Percentiles rank a stretch among this genome's conserved stretches.
Conservation (phyloP, 2,113 vertebrate genomes). For the Tachysurus fulvidraco region DNA sequence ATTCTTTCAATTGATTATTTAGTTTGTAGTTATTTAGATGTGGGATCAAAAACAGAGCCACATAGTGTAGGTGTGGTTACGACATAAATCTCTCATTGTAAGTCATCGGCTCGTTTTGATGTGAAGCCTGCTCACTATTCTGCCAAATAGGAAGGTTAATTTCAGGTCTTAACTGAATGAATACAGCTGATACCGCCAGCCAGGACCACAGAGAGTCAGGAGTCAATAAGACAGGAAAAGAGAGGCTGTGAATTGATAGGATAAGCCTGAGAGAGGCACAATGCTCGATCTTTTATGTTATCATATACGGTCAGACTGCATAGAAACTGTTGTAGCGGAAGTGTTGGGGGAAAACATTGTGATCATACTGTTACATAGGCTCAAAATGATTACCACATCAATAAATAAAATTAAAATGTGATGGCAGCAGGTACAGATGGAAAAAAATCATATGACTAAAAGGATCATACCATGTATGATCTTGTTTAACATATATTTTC, state of each 20-base stretch:
- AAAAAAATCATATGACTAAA: not conserved
- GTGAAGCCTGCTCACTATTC: not conserved
- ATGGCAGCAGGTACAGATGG: not conserved
- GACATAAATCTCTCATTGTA: conserved; percentile 11
- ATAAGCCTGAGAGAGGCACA: not conserved
- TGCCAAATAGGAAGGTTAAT: conserved; percentile 22
- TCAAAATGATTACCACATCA: not conserved
- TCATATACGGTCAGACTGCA: not conserved
- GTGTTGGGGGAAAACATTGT: not conserved
- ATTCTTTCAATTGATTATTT: not conserved
- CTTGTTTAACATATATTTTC: not conserved
- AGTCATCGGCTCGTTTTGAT: not conserved
- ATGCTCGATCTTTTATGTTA: not conserved
- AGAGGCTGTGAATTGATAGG: not conserved
- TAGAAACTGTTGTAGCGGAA: conserved; percentile 7
- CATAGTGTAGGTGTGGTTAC: not conserved
- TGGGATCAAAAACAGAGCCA: not conserved
- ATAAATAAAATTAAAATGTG: not conserved
- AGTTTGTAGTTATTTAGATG: not conserved
- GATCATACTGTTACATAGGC: not conserved
- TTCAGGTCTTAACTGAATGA: not conserved
- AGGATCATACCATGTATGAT: not conserved
- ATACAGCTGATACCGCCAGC: not conserved
- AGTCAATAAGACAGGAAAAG: not conserved
- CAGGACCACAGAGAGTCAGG: not conserved